Evolutionary conservation across 2,797 vertebrate species (phyloP), one percentile per base, ranked within the genome.

Genomic region (Antennarius maculatus): DNA sequence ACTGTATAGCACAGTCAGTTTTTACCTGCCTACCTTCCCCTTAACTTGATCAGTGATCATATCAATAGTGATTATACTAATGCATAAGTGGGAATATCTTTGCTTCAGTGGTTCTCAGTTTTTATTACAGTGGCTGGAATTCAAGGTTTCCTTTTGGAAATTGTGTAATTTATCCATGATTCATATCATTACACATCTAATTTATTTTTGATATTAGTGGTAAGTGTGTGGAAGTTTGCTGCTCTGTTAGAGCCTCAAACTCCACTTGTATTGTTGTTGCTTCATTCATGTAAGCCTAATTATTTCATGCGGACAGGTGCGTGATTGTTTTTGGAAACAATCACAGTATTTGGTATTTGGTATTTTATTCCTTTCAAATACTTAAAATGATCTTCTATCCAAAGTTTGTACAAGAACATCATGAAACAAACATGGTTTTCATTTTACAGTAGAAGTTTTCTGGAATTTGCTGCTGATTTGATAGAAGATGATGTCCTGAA

Each of bases 21-120:
- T 66, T 46, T 77, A 43, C 66, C 54, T 42, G 15, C 16, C 34
- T 37, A 23, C 27, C 56, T 63, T 59, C 29, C 12, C 52, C 56
- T 37, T 47, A 29, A 47, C 28, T 63, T 66, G 2, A 62, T 31
- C 18, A 49, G 7, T 59, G n/a, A 34, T 60, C 18, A 15, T 17
- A 49, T 60, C 6, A 28, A 34, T 18, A 43, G 45, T 15, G 28
- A 2, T 50, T 2, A 6, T 47, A 42, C 61, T 15, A 15, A 34
- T 41, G 11, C 8, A 39, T 27, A 1, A 59, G n/a, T 58, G 10
- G 9, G 23, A 34, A 18, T 64, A 29, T 49, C 7, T 55, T 62
- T 63, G 43, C 28, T 18, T n/a, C 6, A 43, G 12, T 31, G 6
- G 6, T 18, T 74, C 4, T 16, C 0, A 0, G 23, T 41, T 56